Evolutionary conservation across 2,888 invertebrate species (phyloP), one percentile per base, ranked within the genome.

Genomic region (Lasioglossum oenotherae): DNA sequence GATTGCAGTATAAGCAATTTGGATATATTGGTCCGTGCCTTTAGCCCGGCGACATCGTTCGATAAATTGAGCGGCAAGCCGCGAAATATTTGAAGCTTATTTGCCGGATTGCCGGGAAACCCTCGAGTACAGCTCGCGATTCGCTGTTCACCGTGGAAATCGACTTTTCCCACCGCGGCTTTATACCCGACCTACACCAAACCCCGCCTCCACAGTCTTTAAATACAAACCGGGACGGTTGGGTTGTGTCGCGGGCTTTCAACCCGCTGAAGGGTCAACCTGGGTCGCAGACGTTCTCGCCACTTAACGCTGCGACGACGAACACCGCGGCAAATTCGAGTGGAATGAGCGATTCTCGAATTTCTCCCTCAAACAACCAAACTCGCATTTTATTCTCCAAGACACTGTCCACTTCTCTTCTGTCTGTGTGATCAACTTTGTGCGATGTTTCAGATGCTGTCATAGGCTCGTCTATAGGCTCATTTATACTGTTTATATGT

Each of bases 61-160:
- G 85, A 87, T 80, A 82, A 81, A 74, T 85, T 74, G 71, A 74
- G 73, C 60, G 76, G 76, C 6, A 44, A 74, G 67, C 64, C 41
- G 64, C 81, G 46, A 85, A 80, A 87, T 86, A 85, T 85, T 85
- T 85, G 79, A 78, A 71, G 78, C 77, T 80, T 80, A 77, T 87
- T 87, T 81, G 74, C 69, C 69, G 69, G 38, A 8, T 69, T 69
- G 38, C 44, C 76, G 78, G 16, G 49, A 74, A 81, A 81, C 76
- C 75, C 81, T 73, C 72, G 8, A n/a, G 41, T 23, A 19, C 44
- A 53, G 75, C 64, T 76, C 83, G 76, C 76, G 81, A 83, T 83
- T 81, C 57, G 60, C 49, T 49, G 74, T 64, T 64, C 23, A 31
- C 19, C 10, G 44, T 6, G 44, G 16, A 38, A 38, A 73, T 81